phyloP scores from a whole-genome alignment of 2,113 vertebrate genomes.

The Anguilla rostrata region DNA sequence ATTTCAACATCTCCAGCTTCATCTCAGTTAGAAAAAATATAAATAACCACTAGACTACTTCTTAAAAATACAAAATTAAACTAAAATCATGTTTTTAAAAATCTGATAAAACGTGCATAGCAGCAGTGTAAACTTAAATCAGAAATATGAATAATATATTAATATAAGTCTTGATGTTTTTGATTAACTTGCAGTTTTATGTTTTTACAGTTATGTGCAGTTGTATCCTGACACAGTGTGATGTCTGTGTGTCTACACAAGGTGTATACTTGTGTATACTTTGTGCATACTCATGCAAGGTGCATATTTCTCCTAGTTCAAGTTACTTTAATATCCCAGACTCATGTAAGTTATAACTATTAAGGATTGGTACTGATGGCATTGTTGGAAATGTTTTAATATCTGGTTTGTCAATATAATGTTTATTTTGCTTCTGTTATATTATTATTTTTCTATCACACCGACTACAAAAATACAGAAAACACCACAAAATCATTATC shows the following conservation, averaged over 20 bases:
- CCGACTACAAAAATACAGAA: neutral
- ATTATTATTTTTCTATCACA: neutral
- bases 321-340: neutral
- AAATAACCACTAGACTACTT: slow-evolving; percentile 13
- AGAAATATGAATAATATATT: neutral
- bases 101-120: slow-evolving; percentile 38
- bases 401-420: neutral
- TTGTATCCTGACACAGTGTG: neutral
- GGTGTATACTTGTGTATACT: neutral
- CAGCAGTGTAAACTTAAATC: neutral
- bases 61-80: slow-evolving; percentile 37
- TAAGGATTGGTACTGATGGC: neutral
- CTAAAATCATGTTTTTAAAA: slow-evolving; percentile 39
- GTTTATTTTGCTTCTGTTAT: neutral
- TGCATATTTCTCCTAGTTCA: neutral
- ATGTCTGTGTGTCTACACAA: neutral
- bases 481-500: neutral
- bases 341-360: neutral
- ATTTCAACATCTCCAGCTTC: slow-evolving; percentile 12
- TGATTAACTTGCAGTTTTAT: neutral
- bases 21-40: slow-evolving; percentile 24
- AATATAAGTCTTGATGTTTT: neutral
- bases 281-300: too few species aligned
- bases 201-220: neutral
- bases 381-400: neutral